Base-by-base conservation (phyloP, 2,888 invertebrate species). In the Polyploca ridens region DNA sequence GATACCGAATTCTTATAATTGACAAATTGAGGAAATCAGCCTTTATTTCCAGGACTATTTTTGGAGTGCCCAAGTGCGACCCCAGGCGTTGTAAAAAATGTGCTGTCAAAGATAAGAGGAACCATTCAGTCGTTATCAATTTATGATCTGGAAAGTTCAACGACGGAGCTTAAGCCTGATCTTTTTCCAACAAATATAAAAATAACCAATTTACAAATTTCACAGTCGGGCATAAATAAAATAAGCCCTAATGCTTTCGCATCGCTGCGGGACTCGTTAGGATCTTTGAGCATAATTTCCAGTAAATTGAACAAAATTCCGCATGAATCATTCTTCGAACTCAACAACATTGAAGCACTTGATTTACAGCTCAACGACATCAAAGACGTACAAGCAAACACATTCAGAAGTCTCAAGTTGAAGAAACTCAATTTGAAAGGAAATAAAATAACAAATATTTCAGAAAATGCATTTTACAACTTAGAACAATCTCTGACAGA, bases 311-410 rank as follows among this genome's bases (percentile, higher is more conserved):
- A 93, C 74, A 95, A 96, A 91, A 96, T 98, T 76, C 98, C 98
- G 27, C 96, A 96, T 75, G 97, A 97, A 85, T 96, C 97, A 27
- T 94, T 98, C 70, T 95, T 95, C 62, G 95, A 96, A 66, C 93
- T 98, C 78, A 93, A 95, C 70, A 96, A 96, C 81, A 92, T 98
- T 62, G 96, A 96, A 70, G 95, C 96, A 35, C 94, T 98, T 68
- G 97, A 98, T 88, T 95, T 98, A 77, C 98, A 98, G 86, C 96
- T 97, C 67, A 98, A 98, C 88, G 96, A 97, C 83, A 98, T 98
- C 80, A 95, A 95, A 77, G 96, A 97, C 72, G 95, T 98, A 68
- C 96, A 97, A 68, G 96, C 97, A 77, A 97, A 98, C 82, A 97
- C 97, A 77, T 98, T 99, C 87, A 96, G 96, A 84, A 97, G 97